Base-by-base conservation (phyloP, 2,888 invertebrate genomes). In the Torymus texanus region DNA sequence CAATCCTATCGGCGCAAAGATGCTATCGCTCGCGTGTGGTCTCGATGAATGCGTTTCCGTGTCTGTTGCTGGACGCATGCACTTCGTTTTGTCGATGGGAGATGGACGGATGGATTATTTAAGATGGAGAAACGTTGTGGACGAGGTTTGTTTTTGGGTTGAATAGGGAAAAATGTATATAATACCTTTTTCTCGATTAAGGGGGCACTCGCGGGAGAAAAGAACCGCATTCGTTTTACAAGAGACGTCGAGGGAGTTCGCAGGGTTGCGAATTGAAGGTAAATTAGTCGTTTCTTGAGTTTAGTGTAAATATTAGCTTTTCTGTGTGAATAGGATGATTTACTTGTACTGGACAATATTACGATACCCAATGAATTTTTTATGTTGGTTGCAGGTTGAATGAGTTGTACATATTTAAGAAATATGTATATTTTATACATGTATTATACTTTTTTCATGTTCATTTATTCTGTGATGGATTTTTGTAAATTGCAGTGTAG, bases 1-100 rank as follows among this genome's bases (percentile, higher is more conserved):
- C 85, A 90, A 90, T 89, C 86, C 84, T 89, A 90, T 90, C 90
- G 86, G 76, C 74, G 29, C 4, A 29, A 29, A 82, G 87, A 88
- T 89, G 85, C 84, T 87, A 88, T 88, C 89, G 58, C 78, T 82
- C 83, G 78, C 79, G 85, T 89, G 88, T 86, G 82, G 41, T 29
- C 29, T 29, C 29, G 71, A 21, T 65, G 71, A 65, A 71, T 67
- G 51, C 21, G 59, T 62, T 62, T 13, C 29, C 16, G 18, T 8
- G 18, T 18, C 55, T 58, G n/a, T 41, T 16, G 12, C 61, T 16
- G 16, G 59, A 29, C 78, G 78, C 80, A 71, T 80, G 79, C 78
- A 77, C 73, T 80, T 80, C 80, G 73, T 76, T 73, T 72, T 58
- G 58, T 63, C 24, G 61, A 65, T 21, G 41, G 24, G 18, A 58